Base-by-base conservation (phyloP, 37 sponge, comb jelly and placozoan genomes). In the Tethya wilhelma region DNA sequence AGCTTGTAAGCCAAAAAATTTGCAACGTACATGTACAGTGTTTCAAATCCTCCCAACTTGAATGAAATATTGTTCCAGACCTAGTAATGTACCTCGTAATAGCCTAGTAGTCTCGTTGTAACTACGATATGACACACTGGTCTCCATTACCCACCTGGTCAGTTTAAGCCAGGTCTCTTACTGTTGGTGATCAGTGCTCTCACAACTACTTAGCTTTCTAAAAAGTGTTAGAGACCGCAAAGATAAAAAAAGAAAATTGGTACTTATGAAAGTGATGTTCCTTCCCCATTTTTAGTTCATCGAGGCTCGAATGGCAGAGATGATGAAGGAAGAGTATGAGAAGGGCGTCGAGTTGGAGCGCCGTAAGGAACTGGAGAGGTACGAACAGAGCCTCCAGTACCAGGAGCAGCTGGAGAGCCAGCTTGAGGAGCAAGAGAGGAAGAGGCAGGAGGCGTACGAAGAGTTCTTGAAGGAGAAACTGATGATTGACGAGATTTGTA, bases 401-500 rank as follows among this genome's bases (percentile, higher is more conserved):
- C 96, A 95, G 56, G 87, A 87, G 33, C 75, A 92, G 74, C 85
- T 98, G 34, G 96, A 98, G 71, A 84, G 70, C 9, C 98, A 98
- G 69, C 90, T 98, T 17, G 91, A 93, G 59, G 96, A 95, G 74
- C 93, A 98, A 87, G 97, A 96, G 75, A 71, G 69, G 70, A 87
- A 85, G 75, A 64, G 75, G 28, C 91, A 93, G 55, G 92, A 88
- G 39, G 90, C 83, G 11, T 98, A 96, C 67, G 93, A 98, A 64
- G 99, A 98, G 66, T 98, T 98, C 80, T 78, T 98, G 64, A 96
- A 93, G 69, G 99, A 98, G 78, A 98, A 98, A 62, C 81, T 98
- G 55, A 96, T 98, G 97, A 98, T 98, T 84, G 99, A 98, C 73
- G 99, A 98, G 73, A 98, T 98, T 37, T 93, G 96, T n/a, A 69